A percentile compares a stretch with the other conserved stretches of the same genome.
phyloP scores from a whole-genome alignment of 1,140 invertebrate species.

The Rhyacophila brunnea region DNA sequence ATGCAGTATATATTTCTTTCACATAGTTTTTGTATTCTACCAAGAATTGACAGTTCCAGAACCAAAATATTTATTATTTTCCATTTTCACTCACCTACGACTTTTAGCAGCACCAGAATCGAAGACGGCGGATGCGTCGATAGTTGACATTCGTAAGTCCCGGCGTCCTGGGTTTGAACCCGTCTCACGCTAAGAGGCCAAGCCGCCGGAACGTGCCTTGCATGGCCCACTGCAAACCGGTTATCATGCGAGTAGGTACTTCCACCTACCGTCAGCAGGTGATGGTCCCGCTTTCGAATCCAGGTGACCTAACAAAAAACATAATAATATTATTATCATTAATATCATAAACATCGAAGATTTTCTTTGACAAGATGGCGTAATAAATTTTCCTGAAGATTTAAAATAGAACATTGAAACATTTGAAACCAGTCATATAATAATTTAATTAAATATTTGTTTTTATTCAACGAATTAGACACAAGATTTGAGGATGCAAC shows the following conservation, averaged over 20 bases:
- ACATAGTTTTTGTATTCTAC: too few species aligned
- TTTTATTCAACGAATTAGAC: too few species aligned
- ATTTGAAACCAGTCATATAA: too few species aligned
- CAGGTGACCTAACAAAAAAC: conserved; percentile 63
- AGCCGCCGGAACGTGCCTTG: conserved; percentile 63
- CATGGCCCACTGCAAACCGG: conserved; percentile 69
- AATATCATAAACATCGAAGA: too few species aligned
- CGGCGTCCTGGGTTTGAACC: conserved; percentile 67
- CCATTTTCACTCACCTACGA: conserved; percentile 48
- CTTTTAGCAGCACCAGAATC: conserved; percentile 71
- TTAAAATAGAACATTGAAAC: too few species aligned
- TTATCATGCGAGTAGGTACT: conserved; percentile 72
- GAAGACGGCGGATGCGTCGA: conserved; percentile 77
- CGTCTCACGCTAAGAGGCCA: conserved; percentile 74
- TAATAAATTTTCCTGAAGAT: too few species aligned
- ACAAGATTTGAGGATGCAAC: too few species aligned
- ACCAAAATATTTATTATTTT: too few species aligned
- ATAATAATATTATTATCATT: background rate
- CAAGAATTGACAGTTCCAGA: too few species aligned
- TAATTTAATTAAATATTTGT: too few species aligned
- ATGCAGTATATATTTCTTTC: too few species aligned
- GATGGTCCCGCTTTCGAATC: conserved; percentile 68
- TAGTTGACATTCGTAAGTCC: conserved; percentile 80
- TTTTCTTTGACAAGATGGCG: too few species aligned
- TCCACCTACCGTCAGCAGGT: conserved; percentile 70